Evolutionary conservation across 2,888 invertebrate genomes (phyloP).

Genomic region (Apotomis betuletana): DNA sequence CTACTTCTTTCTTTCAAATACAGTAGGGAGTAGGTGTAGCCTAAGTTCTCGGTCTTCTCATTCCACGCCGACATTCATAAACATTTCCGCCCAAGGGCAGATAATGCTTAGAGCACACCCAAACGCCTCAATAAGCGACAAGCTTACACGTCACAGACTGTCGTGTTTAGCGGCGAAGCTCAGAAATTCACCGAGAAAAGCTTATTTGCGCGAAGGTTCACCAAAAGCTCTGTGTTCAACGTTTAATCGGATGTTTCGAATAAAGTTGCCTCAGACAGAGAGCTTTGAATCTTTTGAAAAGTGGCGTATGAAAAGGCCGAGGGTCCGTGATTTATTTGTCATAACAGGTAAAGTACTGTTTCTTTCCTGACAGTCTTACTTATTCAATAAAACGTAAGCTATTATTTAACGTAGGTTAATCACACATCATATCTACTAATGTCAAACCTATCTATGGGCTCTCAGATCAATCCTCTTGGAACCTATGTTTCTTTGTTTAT

Average conservation of each 20-base stretch:
- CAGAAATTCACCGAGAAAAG: constrained; percentile 9
- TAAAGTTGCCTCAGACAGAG: constrained; percentile 31
- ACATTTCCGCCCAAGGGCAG: neutral
- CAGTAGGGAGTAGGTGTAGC: too few species aligned
- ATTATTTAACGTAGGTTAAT: too few species aligned
- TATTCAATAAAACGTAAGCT: too few species aligned
- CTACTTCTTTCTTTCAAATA: too few species aligned
- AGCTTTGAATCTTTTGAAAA: constrained; percentile 20
- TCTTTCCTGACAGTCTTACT: too few species aligned
- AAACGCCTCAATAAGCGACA: constrained; percentile 16
- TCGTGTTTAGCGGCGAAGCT: constrained; percentile 15
- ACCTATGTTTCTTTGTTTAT: too few species aligned
- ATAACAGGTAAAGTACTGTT: neutral
- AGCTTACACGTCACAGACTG: constrained; percentile 1
- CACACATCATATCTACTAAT: too few species aligned
- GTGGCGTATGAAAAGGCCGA: constrained; percentile 21
- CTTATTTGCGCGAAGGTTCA: constrained; percentile 31
- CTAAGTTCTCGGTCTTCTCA: neutral
- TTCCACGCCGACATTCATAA: neutral
- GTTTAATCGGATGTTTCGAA: constrained; percentile 35
- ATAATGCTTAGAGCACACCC: constrained; percentile 11
- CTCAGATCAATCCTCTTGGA: too few species aligned
- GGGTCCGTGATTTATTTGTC: neutral
- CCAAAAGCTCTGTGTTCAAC: constrained; percentile 29
- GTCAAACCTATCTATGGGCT: too few species aligned